A percentile compares a stretch with the other conserved stretches of the same genome.
These are phyloP conservation scores for Vireo altiloquus DNA, from an alignment of 2,113 vertebrate species.

Conservation along the genomic window DNA sequence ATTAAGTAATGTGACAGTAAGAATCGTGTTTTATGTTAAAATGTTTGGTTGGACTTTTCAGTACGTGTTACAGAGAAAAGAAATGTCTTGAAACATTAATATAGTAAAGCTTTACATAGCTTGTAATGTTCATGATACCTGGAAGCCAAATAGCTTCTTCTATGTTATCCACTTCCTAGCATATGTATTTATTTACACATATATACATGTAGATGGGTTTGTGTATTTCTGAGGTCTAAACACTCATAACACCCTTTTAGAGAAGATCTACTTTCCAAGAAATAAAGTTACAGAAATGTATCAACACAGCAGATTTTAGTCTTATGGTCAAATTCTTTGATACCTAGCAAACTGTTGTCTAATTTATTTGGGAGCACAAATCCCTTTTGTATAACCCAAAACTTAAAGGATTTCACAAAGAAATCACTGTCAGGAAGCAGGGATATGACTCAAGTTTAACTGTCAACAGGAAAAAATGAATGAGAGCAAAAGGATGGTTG, in stretches of 20 bases:
- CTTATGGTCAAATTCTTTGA: background rate
- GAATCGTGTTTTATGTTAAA: background rate
- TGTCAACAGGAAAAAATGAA: background rate
- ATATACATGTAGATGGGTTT: background rate
- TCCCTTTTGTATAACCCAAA: background rate
- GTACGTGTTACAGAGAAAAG: background rate
- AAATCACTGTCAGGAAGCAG: background rate
- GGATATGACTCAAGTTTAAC: background rate
- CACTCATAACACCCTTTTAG: background rate
- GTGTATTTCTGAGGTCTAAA: background rate
- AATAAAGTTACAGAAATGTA: background rate
- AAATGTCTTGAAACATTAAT: background rate
- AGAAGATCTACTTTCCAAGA: background rate
- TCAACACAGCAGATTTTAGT: background rate
- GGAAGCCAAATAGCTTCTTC: background rate
- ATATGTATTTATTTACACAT: background rate
- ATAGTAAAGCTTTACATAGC: background rate
- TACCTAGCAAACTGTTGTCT: background rate
- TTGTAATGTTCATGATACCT: background rate
- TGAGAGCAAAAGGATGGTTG: background rate
- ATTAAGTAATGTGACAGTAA: background rate
- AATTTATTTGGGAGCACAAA: background rate
- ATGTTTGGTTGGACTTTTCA: background rate
- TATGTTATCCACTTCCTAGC: background rate
- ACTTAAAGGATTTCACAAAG: background rate